Evolutionary conservation across 2,113 vertebrate genomes (phyloP).

Genomic region (Ptyas mucosa): DNA sequence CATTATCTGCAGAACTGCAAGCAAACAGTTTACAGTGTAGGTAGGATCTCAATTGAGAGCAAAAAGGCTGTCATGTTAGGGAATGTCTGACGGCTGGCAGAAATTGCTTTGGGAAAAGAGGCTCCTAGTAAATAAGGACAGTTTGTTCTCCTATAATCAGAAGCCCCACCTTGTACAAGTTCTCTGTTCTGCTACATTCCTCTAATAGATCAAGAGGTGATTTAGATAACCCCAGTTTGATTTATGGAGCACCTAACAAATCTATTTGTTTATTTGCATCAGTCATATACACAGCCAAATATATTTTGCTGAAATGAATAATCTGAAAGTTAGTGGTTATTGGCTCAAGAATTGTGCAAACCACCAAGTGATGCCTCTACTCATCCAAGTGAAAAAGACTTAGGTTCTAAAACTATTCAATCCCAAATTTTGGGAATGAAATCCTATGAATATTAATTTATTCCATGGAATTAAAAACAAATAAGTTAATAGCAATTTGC

Average conservation of each 20-base stretch:
- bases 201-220: constrained; percentile 29
- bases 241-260: constrained; percentile 22
- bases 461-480: not conserved
- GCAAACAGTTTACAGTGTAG: constrained; percentile 45
- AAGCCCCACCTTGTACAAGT: constrained; percentile 48
- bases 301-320: constrained; percentile 30
- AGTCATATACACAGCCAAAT: not conserved
- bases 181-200: constrained; percentile 38
- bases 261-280: not conserved
- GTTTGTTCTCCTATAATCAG: constrained; percentile 47
- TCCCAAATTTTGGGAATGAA: not conserved
- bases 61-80: constrained; percentile 49
- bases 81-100: constrained; percentile 57
- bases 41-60: constrained; percentile 40
- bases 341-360: not conserved
- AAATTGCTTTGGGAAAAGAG: constrained; percentile 49
- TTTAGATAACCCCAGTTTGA: constrained; percentile 43
- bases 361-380: not conserved
- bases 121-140: constrained; percentile 40
- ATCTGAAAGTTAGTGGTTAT: constrained; percentile 37
- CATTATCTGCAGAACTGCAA: constrained; percentile 56
- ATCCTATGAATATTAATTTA: not conserved
- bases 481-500: not conserved
- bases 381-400: not conserved
- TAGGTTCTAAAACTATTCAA: not conserved